Conservation (phyloP, 2,797 vertebrate genomes). For the Hypotaenidia philippensis region DNA sequence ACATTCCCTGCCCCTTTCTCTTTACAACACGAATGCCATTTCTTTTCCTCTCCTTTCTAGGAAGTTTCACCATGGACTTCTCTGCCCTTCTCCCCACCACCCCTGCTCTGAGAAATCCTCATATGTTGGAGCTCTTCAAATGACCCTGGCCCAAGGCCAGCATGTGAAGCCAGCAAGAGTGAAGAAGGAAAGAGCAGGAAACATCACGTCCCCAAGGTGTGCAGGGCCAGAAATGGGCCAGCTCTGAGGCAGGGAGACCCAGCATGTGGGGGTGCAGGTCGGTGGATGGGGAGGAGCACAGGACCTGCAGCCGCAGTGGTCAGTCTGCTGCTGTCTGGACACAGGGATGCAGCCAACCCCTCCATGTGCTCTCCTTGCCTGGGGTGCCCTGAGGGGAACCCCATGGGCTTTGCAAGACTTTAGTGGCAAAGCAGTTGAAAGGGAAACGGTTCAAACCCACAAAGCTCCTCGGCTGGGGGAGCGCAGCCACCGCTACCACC, state of each 20-base stretch:
- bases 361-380: neutral
- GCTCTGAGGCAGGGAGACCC: accelerated
- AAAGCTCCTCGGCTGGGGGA: neutral
- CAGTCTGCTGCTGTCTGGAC: neutral
- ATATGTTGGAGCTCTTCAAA: neutral
- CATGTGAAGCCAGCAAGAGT: neutral
- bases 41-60: neutral
- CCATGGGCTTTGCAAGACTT: neutral
- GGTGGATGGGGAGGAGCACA: accelerated
- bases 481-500: neutral
- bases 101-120: neutral
- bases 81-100: neutral
- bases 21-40: neutral
- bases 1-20: neutral
- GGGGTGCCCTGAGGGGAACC: neutral
- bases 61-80: neutral
- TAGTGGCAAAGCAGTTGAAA: neutral
- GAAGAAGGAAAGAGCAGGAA: neutral
- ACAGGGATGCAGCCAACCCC: neutral
- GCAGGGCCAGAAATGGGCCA: neutral
- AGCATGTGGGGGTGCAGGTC: accelerated
- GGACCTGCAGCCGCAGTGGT: neutral
- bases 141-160: neutral
- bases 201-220: neutral
- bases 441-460: neutral